These are phyloP conservation scores for Cryptocheilus praepositus DNA, from an alignment of 2,888 invertebrate genomes.

Conservation along the genomic window DNA sequence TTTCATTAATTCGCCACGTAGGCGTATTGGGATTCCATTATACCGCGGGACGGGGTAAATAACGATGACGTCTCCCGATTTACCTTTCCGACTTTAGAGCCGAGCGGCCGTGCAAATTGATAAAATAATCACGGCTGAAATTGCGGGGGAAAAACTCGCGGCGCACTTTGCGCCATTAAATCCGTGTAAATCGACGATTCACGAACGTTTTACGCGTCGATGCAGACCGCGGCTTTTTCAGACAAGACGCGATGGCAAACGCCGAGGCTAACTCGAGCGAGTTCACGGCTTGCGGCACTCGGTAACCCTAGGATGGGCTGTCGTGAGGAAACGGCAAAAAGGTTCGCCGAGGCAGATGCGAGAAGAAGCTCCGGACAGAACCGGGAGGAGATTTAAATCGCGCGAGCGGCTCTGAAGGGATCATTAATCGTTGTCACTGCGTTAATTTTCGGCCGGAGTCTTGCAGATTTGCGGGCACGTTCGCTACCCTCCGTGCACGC, in stretches of 20 bases:
- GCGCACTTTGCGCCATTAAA: too few species aligned
- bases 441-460: conserved; percentile 45
- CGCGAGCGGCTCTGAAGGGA: conserved; percentile 37
- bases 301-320: conserved; percentile 40
- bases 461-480: background rate
- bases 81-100: too few species aligned
- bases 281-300: conserved; percentile 48
- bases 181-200: too few species aligned
- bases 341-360: conserved; percentile 41
- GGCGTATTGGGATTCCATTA: conserved; percentile 40
- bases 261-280: conserved; percentile 20
- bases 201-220: too few species aligned
- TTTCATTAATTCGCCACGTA: conserved; percentile 56
- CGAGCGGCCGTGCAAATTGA: too few species aligned
- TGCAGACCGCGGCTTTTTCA: too few species aligned
- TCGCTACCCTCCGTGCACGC: background rate
- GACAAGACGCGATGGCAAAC: too few species aligned
- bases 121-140: too few species aligned
- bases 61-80: too few species aligned
- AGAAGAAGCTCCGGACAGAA: conserved; percentile 23
- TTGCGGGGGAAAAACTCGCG: too few species aligned
- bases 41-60: background rate
- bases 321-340: conserved; percentile 43
- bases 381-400: conserved; percentile 52
- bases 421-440: conserved; percentile 49